These are phyloP conservation scores for Aegithalos caudatus DNA, from an alignment of 2,113 vertebrate genomes.

Conservation along the genomic window DNA sequence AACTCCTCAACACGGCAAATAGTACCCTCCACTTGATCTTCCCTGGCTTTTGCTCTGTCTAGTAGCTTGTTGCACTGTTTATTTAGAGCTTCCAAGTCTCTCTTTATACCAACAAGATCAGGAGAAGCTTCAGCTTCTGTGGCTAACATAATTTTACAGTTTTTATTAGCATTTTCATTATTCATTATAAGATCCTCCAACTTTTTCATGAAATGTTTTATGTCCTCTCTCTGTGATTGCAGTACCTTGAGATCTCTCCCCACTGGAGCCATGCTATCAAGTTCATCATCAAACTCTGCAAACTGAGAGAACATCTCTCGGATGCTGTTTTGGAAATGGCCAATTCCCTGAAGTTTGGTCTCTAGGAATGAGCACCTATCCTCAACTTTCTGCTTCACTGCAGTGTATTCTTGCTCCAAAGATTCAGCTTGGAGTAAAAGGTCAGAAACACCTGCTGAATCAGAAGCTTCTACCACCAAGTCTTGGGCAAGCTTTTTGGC, in stretches of 20 bases:
- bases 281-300: constrained; percentile 93
- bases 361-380: constrained; percentile 86
- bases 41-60: constrained; percentile 85
- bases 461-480: constrained; percentile 83
- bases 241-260: constrained; percentile 79
- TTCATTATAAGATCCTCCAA: constrained; percentile 84
- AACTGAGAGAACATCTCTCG: constrained; percentile 93
- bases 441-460: constrained; percentile 84
- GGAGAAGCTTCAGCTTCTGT: constrained; percentile 84
- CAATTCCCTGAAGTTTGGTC: constrained; percentile 92
- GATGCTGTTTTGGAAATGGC: constrained; percentile 94
- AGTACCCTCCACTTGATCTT: constrained; percentile 80
- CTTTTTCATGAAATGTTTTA: constrained; percentile 83
- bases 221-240: constrained; percentile 79
- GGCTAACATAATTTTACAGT: constrained; percentile 89
- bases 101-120: constrained; percentile 89
- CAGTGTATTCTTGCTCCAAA: constrained; percentile 79
- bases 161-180: constrained; percentile 83
- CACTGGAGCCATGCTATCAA: constrained; percentile 91
- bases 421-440: constrained; percentile 83
- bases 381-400: constrained; percentile 79
- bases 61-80: constrained; percentile 94
- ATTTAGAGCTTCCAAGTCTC: constrained; percentile 90
- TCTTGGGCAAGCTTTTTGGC: constrained; percentile 82
- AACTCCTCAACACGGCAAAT: constrained; percentile 82